Conservation (phyloP, 2,888 invertebrate species). For the Synanthedon vespiformis region DNA sequence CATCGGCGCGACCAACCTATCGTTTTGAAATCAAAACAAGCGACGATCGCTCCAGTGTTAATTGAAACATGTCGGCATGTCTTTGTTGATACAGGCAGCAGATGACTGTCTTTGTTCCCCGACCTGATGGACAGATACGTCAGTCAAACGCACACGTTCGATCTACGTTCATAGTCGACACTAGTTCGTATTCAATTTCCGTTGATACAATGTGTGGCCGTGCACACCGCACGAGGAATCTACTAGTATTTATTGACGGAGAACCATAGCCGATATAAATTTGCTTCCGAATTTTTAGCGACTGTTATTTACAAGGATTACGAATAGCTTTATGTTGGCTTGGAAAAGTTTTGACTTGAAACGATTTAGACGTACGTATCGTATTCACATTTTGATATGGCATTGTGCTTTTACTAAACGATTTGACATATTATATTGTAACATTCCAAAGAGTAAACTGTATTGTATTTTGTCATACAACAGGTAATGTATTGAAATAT, state of each 20-base stretch:
- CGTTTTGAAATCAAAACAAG: neutral
- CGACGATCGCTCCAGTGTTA: slow-evolving; percentile 7
- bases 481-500: too few relatives aligned
- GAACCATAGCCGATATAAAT: neutral
- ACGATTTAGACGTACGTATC: neutral
- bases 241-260: neutral
- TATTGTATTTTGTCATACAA: too few relatives aligned
- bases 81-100: slow-evolving; percentile 29
- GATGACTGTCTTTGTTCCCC: slow-evolving; percentile 43
- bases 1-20: neutral
- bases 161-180: slow-evolving; percentile 21
- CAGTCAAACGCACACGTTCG: slow-evolving; percentile 28
- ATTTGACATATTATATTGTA: too few relatives aligned
- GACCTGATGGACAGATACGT: slow-evolving; percentile 34
- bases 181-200: slow-evolving; percentile 53
- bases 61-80: slow-evolving; percentile 33
- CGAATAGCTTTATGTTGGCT: neutral
- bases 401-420: too few relatives aligned
- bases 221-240: neutral
- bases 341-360: neutral
- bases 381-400: neutral
- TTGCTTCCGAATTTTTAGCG: neutral
- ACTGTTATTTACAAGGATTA: neutral
- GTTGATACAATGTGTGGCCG: slow-evolving; percentile 6
- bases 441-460: too few relatives aligned